A percentile compares a stretch with the other conserved stretches of the same genome.
phyloP scores from a whole-genome alignment of 2,113 vertebrate genomes.

The Panthera tigris region DNA sequence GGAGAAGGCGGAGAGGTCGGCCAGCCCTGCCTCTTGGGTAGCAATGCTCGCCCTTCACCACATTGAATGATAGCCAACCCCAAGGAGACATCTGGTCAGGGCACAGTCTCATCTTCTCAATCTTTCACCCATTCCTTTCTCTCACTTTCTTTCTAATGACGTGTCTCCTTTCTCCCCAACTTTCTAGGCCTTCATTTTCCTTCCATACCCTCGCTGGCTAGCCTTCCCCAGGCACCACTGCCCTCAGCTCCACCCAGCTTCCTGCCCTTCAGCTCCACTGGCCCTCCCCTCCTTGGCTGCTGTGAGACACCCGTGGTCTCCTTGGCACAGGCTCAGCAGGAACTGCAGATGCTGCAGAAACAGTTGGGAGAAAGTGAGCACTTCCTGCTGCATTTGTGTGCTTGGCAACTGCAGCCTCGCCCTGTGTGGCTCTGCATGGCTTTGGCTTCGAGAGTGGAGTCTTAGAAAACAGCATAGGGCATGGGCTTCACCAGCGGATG shows the following conservation, averaged over 20 bases:
- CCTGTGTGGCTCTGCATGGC: slow-evolving; percentile 35
- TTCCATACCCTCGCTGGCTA: slow-evolving; percentile 80
- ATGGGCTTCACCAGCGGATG: accelerated
- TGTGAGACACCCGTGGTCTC: slow-evolving; percentile 85
- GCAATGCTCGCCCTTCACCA: not conserved
- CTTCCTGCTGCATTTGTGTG: slow-evolving; percentile 49
- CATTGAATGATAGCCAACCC: not conserved
- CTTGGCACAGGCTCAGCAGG: slow-evolving; percentile 92
- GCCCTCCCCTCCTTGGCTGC: slow-evolving; percentile 77
- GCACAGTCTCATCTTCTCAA: not conserved
- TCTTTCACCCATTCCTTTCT: not conserved
- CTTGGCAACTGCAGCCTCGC: not conserved
- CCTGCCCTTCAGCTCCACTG: slow-evolving; percentile 74
- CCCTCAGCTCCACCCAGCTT: slow-evolving; percentile 72
- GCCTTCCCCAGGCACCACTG: slow-evolving; percentile 72
- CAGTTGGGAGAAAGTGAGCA: slow-evolving; percentile 91
- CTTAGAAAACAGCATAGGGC: not conserved
- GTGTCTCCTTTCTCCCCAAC: slow-evolving; percentile 52
- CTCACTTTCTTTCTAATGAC: slow-evolving; percentile 35
- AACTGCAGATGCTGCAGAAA: slow-evolving; percentile 94
- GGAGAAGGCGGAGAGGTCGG: too few species aligned
- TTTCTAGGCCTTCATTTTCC: slow-evolving; percentile 86
- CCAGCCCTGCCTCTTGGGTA: not conserved
- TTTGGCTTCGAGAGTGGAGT: not conserved
- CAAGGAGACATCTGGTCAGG: not conserved